Evolutionary conservation across 1,140 invertebrate species (phyloP).

Genomic region (Aphelenchoides fujianensis): DNA sequence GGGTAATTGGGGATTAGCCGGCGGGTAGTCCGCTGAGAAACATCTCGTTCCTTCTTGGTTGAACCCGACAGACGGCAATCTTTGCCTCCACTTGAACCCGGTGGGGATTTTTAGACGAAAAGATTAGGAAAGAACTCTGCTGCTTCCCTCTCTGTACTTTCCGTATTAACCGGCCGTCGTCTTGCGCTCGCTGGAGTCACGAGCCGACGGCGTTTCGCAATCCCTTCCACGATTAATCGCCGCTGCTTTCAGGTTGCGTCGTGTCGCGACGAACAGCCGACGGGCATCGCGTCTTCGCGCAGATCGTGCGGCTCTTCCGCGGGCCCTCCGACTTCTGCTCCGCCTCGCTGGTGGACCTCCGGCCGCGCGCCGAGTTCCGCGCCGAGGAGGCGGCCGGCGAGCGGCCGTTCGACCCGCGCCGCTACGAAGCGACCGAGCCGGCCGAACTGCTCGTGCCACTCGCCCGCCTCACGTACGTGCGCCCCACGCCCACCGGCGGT

Average conservation of each 20-base stretch:
- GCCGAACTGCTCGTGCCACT: not conserved
- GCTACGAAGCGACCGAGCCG: not conserved
- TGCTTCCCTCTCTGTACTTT: not conserved
- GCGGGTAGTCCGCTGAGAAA: too few relatives aligned
- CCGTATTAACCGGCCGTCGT: not conserved
- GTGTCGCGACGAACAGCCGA: slow-evolving; percentile 2
- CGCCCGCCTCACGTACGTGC: not conserved
- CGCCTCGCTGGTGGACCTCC: not conserved
- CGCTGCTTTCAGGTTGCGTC: not conserved
- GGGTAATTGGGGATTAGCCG: too few relatives aligned
- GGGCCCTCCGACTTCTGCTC: not conserved
- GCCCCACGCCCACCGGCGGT: not conserved
- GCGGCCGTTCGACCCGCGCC: not conserved
- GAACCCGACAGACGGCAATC: not conserved
- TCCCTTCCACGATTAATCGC: not conserved
- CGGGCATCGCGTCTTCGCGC: not conserved
- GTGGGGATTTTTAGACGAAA: not conserved
- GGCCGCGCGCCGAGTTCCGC: not conserved
- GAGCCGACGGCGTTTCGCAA: not conserved
- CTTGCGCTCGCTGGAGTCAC: not conserved
- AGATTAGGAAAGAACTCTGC: not conserved
- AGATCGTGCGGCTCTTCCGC: not conserved
- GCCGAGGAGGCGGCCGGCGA: not conserved
- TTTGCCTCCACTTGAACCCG: not conserved
- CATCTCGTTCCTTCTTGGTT: too few relatives aligned